These are phyloP conservation scores for Amphibalanus amphitrite DNA, from an alignment of 1,140 invertebrate genomes.

Conservation along the genomic window DNA sequence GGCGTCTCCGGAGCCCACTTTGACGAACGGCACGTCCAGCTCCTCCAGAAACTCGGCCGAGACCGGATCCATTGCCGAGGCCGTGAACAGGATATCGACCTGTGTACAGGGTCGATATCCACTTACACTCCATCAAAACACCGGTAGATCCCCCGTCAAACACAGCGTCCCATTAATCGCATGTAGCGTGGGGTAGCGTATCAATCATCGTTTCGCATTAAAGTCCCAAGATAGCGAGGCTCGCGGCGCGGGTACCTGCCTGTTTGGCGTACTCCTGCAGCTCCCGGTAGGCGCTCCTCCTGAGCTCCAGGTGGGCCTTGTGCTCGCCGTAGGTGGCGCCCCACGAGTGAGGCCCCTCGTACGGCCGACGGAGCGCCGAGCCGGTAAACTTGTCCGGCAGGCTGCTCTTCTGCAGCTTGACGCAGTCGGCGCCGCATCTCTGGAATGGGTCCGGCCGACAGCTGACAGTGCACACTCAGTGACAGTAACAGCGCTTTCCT, in stretches of 20 bases:
- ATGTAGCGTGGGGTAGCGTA: too few species aligned
- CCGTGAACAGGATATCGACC: conserved; percentile 45
- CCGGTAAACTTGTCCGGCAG: conserved; percentile 48
- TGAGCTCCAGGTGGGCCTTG: conserved; percentile 50
- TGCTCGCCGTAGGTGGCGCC: conserved; percentile 60
- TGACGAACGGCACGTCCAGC: conserved; percentile 55
- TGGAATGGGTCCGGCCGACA: conserved; percentile 21
- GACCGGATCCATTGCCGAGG: conserved; percentile 62
- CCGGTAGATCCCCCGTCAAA: too few species aligned
- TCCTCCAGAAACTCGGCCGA: conserved; percentile 42
- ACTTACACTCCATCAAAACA: too few species aligned
- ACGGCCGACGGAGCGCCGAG: conserved; percentile 39
- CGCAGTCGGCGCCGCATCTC: conserved; percentile 55
- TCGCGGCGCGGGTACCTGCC: too few species aligned
- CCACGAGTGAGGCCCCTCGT: conserved; percentile 46
- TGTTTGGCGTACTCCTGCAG: conserved; percentile 41
- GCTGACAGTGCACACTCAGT: too few species aligned
- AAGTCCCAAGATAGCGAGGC: too few species aligned
- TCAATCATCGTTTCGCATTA: too few species aligned
- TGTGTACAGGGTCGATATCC: conserved; percentile 21
- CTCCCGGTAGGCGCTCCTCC: conserved; percentile 41
- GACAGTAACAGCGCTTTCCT: too few species aligned
- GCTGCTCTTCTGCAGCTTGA: conserved; percentile 64
- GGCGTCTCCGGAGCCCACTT: conserved; percentile 63
- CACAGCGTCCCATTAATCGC: too few species aligned